phyloP scores from a whole-genome alignment of 1,140 invertebrate species.

The Euwallacea fornicatus region DNA sequence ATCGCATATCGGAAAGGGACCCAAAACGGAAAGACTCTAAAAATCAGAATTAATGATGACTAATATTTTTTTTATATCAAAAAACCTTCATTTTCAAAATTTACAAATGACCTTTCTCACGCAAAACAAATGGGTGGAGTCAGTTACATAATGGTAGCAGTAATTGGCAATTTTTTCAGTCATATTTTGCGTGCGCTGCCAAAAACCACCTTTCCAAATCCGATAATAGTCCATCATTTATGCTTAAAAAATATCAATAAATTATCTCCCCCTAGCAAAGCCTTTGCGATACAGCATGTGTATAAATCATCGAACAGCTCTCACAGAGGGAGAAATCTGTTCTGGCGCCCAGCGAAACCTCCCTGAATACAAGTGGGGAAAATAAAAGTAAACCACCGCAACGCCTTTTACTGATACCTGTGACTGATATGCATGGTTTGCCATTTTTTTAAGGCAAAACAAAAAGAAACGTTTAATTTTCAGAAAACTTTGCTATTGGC shows the following conservation, averaged over 20 bases:
- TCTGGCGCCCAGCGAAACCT: conserved; percentile 4
- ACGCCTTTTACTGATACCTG: conserved; percentile 31
- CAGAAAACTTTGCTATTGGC: too few species aligned
- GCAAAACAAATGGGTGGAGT: too few species aligned
- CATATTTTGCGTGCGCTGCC: too few species aligned
- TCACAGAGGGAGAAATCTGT: conserved; percentile 13
- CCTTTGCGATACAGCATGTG: conserved; percentile 9
- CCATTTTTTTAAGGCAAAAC: not conserved
- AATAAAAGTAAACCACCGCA: conserved; percentile 6
- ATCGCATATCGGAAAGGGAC: too few species aligned
- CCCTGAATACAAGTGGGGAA: not conserved
- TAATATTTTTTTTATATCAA: too few species aligned
- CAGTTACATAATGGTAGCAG: too few species aligned
- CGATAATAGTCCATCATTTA: conserved; percentile 6
- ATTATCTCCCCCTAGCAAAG: conserved; percentile 9
- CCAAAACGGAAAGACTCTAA: too few species aligned
- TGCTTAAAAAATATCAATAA: conserved; percentile 10
- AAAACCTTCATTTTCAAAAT: too few species aligned
- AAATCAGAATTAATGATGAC: too few species aligned
- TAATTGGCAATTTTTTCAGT: too few species aligned
- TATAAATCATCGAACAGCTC: conserved; percentile 16
- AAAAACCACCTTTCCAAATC: not conserved
- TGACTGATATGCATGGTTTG: conserved; percentile 23
- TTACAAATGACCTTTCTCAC: too few species aligned
- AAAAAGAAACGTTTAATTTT: not conserved